phyloP scores from a whole-genome alignment of 1,140 invertebrate species.

The Euura lappo region DNA sequence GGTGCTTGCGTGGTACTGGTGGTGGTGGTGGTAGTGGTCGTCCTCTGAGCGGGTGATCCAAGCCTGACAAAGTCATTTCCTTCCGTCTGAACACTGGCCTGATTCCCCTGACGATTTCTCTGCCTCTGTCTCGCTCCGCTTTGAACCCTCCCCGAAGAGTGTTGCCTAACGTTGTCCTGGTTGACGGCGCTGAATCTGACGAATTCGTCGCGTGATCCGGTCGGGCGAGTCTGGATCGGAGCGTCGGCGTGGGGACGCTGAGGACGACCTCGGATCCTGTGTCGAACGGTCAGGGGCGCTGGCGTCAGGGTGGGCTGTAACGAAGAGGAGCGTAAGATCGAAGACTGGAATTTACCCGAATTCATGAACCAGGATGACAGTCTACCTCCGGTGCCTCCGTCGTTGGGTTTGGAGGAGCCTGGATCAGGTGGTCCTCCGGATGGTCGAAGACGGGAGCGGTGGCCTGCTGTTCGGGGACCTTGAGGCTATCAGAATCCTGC shows the following conservation, averaged over 20 bases:
- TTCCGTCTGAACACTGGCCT: constrained; percentile 47
- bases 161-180: constrained; percentile 32
- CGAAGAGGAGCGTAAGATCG: background rate
- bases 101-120: constrained; percentile 33
- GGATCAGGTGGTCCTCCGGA: background rate
- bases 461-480: background rate
- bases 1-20: constrained; percentile 24
- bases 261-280: constrained; percentile 43
- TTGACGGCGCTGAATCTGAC: constrained; percentile 56
- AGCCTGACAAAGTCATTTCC: constrained; percentile 54
- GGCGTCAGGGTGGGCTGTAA: background rate
- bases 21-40: constrained; percentile 14
- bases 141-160: constrained; percentile 11
- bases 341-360: too few relatives aligned
- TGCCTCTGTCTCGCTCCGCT: constrained; percentile 33
- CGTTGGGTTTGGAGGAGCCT: constrained; percentile 28
- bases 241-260: constrained; percentile 40
- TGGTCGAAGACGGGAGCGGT: background rate
- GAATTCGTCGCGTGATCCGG: constrained; percentile 51
- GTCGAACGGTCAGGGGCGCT: constrained; percentile 40
- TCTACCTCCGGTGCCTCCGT: constrained; percentile 32
- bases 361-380: too few relatives aligned
- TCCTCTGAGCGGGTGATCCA: constrained; percentile 33
- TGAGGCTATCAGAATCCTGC: too few relatives aligned
- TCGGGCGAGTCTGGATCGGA: constrained; percentile 45